A percentile compares a stretch with the other conserved stretches of the same genome.
phyloP scores from a whole-genome alignment of 2,888 invertebrate species.

The Crepidodera aurea region DNA sequence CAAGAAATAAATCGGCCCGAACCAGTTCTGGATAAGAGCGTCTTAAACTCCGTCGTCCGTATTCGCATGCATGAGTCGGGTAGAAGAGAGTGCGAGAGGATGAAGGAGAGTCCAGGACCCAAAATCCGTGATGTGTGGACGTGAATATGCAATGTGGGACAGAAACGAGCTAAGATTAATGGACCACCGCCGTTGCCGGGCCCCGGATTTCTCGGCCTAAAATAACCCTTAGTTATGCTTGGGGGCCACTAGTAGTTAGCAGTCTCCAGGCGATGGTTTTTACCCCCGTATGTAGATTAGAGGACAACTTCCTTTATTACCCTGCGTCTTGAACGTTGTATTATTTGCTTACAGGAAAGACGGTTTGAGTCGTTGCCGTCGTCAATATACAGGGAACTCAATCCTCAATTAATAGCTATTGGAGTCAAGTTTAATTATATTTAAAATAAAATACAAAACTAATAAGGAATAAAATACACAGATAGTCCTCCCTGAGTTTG shows the following conservation, averaged over 20 bases:
- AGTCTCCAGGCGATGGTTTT: conserved; percentile 46
- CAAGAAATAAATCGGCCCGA: too few species aligned
- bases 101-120: conserved; percentile 41
- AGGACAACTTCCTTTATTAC: conserved; percentile 43
- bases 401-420: too few species aligned
- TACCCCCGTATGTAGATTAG: conserved; percentile 53
- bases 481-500: too few species aligned
- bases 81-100: conserved; percentile 4
- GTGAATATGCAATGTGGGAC: conserved; percentile 63
- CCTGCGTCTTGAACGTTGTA: conserved; percentile 38
- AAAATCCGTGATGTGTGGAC: conserved; percentile 63
- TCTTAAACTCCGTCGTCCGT: conserved; percentile 51
- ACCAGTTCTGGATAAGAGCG: conserved; percentile 37
- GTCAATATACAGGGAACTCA: conserved; percentile 22
- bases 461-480: too few species aligned
- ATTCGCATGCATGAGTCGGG: conserved; percentile 56
- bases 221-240: conserved; percentile 59
- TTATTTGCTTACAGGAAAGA: conserved; percentile 37
- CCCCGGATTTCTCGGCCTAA: conserved; percentile 54
- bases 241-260: conserved; percentile 49
- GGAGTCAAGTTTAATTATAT: too few species aligned
- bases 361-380: conserved; percentile 31
- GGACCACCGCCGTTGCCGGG: conserved; percentile 49
- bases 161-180: conserved; percentile 62
- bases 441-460: too few species aligned